Percentiles rank a stretch among this genome's conserved stretches.
phyloP scores from a whole-genome alignment of 2,888 invertebrate species.

The Loripinus fragilis region DNA sequence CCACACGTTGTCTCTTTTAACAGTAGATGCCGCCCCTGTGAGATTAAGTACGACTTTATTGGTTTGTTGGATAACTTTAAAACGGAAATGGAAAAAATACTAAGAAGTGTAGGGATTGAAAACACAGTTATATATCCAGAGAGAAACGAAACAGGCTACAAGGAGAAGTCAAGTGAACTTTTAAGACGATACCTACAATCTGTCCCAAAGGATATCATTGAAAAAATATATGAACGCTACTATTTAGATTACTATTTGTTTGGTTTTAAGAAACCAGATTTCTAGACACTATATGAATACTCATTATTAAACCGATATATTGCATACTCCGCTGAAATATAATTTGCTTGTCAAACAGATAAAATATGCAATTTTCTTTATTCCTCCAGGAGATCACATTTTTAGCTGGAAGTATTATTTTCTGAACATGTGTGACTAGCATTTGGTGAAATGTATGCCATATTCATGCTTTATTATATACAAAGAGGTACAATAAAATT shows the following conservation, averaged over 20 bases:
- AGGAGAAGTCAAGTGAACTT: not conserved
- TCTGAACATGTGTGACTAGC: too few species aligned
- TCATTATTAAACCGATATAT: too few species aligned
- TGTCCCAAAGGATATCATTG: not conserved
- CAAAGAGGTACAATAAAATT: too few species aligned
- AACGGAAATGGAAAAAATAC: not conserved
- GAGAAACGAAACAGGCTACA: slow-evolving; percentile 1
- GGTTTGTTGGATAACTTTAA: slow-evolving; percentile 6
- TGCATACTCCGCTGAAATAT: too few species aligned
- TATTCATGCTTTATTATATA: too few species aligned
- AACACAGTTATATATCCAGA: not conserved
- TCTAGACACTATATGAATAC: too few species aligned
- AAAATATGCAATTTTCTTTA: too few species aligned
- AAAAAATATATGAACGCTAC: not conserved
- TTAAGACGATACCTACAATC: not conserved
- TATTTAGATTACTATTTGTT: slow-evolving; percentile 6
- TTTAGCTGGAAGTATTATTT: too few species aligned
- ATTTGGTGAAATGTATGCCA: too few species aligned
- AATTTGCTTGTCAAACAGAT: too few species aligned
- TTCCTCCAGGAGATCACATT: too few species aligned
- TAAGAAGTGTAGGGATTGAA: not conserved
- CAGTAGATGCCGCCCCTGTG: not conserved
- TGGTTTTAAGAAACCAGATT: slow-evolving; percentile 5
- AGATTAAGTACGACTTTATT: not conserved
- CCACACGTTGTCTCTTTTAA: not conserved